Base-by-base conservation (phyloP, 2,888 invertebrate species). In the Argynnis bischoffii region DNA sequence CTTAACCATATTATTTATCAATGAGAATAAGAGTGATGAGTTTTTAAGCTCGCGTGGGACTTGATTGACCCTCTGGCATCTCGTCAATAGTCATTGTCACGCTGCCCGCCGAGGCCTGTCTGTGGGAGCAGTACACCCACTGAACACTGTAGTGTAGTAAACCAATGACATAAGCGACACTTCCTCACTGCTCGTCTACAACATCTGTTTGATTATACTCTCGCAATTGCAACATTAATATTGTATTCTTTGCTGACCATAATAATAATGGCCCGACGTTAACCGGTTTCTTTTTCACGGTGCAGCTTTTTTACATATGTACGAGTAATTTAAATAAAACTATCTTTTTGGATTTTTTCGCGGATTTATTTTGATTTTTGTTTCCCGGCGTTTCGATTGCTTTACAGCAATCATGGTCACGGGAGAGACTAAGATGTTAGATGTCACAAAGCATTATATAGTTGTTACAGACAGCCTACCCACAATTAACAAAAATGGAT, bases 101-200 rank as follows among this genome's bases (percentile, higher is more conserved):
- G 55, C 21, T 2, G 53, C 53, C 6, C 2, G 4, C 53, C 16
- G 51, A 6, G 13, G 51, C 18, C 51, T 6, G 56, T 8, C 11
- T 31, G 64, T 54, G 51, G 31, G 51, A 51, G 57, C n/a, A 35
- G 47, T 18, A 57, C 64, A 26, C 57, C 51, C 64, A 53, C 56
- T 53, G 26, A 21, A 48, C 31, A 26, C 15, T n/a, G 35, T 41
- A 35, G 6, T n/a, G 35, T 41, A 35, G n/a, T 31, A n/a, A 50
- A 31, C n/a, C 13, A 21, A 15, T 57, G 57, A 65, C 64, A 51
- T 57, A 57, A 65, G 21, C 16, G 26, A 56, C 50, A 65, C 46
- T 47, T 57, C 26, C 51, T 50, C 6, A 11, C 21, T 2, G 26
- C n/a, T 15, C 41, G 41, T 16, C n/a, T n/a, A 2, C 4, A 31